Evolutionary conservation across 2,888 invertebrate species (phyloP), one percentile per base, ranked within the genome.

Genomic region (Pilophorus perplexus): DNA sequence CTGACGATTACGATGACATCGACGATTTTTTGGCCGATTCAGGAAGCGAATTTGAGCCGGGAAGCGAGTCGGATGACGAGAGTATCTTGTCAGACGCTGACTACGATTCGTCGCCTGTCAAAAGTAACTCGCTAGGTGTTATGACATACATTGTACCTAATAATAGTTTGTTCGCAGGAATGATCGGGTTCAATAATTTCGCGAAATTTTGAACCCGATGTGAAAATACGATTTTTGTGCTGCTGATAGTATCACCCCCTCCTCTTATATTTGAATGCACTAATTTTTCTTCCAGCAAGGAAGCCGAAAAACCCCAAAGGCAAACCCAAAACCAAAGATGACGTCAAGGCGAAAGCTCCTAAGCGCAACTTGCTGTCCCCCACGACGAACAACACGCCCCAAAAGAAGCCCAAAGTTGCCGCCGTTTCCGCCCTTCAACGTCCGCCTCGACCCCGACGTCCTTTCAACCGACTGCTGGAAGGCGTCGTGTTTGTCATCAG

Each of bases 401-500:
- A 20, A 44, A 33, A 48, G 12, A 60, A 42, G 16, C 20, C 48
- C 16, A 66, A 64, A 57, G 59, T 38, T n/a, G 0, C 23, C 23
- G 28, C 57, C 16, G 40, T 66, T 16, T 40, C 64, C 23, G 23
- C 57, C 18, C 27, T 25, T 18, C 48, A 33, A 14, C 54, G 33
- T 4, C 46, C 23, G 42, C 14, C 57, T 4, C 23, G 18, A 16
- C 62, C 60, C 16, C 40, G 25, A 38, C 81, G 79, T 73, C 82
- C 83, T 0, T 87, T 86, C 71, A 75, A 80, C 68, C 76, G 81
- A 71, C 74, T 89, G 27, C 76, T 93, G 71, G 76, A 80, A 10
- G 86, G 82, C 59, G 89, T 89, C 2, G 82, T 84, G 67, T 82
- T 93, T 74, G 88, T 86, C n/a, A 82, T 95, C 70, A 93, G 92